Conservation (phyloP, 2,797 vertebrate species). For the Cynopterus sphinx region DNA sequence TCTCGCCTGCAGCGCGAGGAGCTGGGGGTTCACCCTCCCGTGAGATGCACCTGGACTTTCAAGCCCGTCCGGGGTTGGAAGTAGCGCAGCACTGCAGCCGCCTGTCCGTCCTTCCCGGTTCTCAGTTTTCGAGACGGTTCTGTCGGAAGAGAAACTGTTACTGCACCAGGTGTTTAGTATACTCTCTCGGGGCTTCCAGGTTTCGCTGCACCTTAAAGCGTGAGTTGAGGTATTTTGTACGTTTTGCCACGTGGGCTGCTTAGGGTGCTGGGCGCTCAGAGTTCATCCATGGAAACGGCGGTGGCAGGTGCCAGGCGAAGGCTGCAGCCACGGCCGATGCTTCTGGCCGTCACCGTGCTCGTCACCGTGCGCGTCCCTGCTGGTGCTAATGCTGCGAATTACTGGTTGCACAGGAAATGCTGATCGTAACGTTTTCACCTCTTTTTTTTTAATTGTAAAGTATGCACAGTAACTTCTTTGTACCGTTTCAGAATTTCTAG, state of each 20-base stretch:
- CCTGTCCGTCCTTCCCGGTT: no score
- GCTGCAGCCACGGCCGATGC: background rate
- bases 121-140: no score
- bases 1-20: no score
- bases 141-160: background rate
- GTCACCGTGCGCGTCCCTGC: background rate
- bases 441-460: background rate
- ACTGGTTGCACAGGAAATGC: background rate
- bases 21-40: no score
- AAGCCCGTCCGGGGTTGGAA: no score
- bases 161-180: background rate
- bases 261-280: background rate
- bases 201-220: background rate
- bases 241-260: background rate
- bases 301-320: background rate
- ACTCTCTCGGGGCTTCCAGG: background rate
- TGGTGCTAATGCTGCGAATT: background rate
- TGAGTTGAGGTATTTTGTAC: background rate
- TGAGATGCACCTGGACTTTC: no score
- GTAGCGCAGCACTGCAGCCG: no score
- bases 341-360: background rate
- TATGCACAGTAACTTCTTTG: background rate
- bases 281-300: background rate
- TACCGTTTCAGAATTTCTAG: conserved; percentile 93
- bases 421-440: background rate